phyloP scores from a whole-genome alignment of 2,113 vertebrate species.

The Beaufortia kweichowensis region DNA sequence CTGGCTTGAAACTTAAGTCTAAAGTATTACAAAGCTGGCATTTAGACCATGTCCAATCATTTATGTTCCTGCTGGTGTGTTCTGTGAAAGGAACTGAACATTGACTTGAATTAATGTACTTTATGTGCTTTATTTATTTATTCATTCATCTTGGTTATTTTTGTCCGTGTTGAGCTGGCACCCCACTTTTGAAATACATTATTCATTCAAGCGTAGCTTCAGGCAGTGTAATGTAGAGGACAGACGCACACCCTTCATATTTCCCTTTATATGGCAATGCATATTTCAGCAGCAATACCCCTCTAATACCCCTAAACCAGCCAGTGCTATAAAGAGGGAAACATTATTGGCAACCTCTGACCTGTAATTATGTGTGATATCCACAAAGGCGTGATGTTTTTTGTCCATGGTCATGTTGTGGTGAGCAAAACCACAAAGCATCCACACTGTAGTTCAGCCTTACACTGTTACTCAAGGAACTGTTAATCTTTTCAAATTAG shows the following conservation, averaged over 20 bases:
- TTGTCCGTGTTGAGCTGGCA: slow-evolving; percentile 10
- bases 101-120: slow-evolving; percentile 3
- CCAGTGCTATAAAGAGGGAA: background rate
- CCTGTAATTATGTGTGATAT: slow-evolving; percentile 8
- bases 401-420: background rate
- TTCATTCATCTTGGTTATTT: slow-evolving; percentile 31
- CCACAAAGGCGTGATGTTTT: background rate
- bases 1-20: background rate
- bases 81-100: slow-evolving; percentile 20
- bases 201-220: slow-evolving; percentile 54
- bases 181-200: slow-evolving; percentile 41
- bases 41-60: background rate
- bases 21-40: background rate
- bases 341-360: slow-evolving; percentile 8
- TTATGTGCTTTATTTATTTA: slow-evolving; percentile 11
- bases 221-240: slow-evolving; percentile 38
- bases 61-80: slow-evolving; percentile 10
- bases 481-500: slow-evolving; percentile 40
- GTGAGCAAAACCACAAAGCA: background rate
- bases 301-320: background rate
- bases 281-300: slow-evolving; percentile 57
- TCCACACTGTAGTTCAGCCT: slow-evolving; percentile 3
- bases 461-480: slow-evolving; percentile 12
- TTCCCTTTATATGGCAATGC: slow-evolving; percentile 27
- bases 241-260: slow-evolving; percentile 37